Evolutionary conservation across 1,140 invertebrate species (phyloP).

Genomic region (Cotesia chilonis): DNA sequence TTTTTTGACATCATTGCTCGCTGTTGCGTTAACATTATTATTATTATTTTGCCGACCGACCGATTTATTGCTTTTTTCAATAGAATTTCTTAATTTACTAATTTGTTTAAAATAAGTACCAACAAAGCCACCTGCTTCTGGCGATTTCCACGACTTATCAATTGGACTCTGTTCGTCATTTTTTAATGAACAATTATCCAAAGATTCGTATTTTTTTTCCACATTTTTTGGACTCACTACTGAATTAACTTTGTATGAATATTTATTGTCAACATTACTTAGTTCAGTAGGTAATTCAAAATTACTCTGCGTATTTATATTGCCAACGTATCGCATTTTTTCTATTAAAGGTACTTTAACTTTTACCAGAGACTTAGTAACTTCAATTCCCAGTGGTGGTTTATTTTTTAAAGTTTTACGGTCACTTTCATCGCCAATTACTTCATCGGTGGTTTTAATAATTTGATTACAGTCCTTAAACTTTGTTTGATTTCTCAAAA

Average conservation of each 20-base stretch:
- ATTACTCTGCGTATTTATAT: slow-evolving; percentile 33
- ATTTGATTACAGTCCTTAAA: slow-evolving; percentile 36
- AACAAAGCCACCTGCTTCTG: slow-evolving; percentile 49
- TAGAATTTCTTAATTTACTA: slow-evolving; percentile 50
- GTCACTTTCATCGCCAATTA: slow-evolving; percentile 2
- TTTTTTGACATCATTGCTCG: slow-evolving; percentile 41
- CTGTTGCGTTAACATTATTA: slow-evolving; percentile 36
- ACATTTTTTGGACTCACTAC: slow-evolving; percentile 18
- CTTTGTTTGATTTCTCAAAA: slow-evolving; percentile 45
- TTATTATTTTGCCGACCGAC: slow-evolving; percentile 38
- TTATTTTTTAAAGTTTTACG: slow-evolving; percentile 18
- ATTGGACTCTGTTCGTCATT: slow-evolving; percentile 15
- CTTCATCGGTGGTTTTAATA: background rate
- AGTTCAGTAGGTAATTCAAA: slow-evolving; percentile 31
- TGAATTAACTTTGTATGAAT: slow-evolving; percentile 46
- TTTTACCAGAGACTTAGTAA: slow-evolving; percentile 4
- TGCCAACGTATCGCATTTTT: slow-evolving; percentile 53
- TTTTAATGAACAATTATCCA: slow-evolving; percentile 1
- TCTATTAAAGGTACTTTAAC: slow-evolving; percentile 40
- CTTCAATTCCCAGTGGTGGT: slow-evolving; percentile 13
- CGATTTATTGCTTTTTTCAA: slow-evolving; percentile 54
- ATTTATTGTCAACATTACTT: slow-evolving; percentile 47
- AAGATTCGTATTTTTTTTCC: slow-evolving; percentile 12
- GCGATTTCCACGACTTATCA: slow-evolving; percentile 39
- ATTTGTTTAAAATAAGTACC: slow-evolving; percentile 58